Conservation (phyloP, 2,113 vertebrate species). For the Cinclus cinclus region DNA sequence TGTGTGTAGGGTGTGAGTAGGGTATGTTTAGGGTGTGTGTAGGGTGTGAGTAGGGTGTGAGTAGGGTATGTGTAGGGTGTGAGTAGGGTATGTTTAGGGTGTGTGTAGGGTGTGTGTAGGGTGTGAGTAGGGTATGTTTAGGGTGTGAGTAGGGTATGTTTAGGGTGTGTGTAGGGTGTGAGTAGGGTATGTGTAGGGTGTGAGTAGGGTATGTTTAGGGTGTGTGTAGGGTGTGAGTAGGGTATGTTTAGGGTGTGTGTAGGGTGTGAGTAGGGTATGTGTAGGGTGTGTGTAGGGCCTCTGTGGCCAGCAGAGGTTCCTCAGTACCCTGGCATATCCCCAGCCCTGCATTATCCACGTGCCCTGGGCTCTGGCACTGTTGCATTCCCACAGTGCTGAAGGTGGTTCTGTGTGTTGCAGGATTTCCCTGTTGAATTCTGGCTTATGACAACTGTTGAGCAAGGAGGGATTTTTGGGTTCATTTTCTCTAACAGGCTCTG, state of each 20-base stretch:
- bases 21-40: background rate
- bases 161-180: background rate
- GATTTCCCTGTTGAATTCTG: background rate
- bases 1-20: too few species aligned
- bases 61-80: background rate
- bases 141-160: background rate
- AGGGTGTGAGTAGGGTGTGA: background rate
- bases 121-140: too few species aligned
- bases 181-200: background rate
- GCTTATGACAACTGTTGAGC: background rate
- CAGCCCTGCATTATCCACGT: fast-evolving
- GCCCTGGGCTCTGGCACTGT: fast-evolving
- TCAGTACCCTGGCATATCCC: fast-evolving
- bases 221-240: too few species aligned
- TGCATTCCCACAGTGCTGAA: fast-evolving
- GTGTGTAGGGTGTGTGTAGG: background rate
- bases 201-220: background rate
- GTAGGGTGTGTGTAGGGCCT: background rate
- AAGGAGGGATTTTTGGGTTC: background rate
- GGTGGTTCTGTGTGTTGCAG: background rate
- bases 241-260: background rate
- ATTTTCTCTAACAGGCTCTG: background rate
- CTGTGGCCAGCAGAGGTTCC: background rate
- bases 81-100: background rate
- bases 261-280: background rate